These are phyloP conservation scores for Anseranas semipalmata DNA, from an alignment of 2,113 vertebrate genomes.

Conservation along the genomic window DNA sequence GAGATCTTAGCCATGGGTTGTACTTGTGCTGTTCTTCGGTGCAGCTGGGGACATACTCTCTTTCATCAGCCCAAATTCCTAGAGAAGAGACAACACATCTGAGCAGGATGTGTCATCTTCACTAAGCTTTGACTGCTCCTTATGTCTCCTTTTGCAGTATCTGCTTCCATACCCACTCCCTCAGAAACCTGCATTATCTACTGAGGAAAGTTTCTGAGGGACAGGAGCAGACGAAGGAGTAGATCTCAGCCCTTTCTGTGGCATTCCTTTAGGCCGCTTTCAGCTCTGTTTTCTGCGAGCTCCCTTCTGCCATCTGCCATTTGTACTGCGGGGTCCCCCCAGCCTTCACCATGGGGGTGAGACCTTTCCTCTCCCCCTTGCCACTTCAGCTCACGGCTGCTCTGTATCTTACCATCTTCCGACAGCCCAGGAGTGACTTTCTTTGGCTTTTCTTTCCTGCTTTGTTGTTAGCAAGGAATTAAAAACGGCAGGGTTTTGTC, in stretches of 20 bases:
- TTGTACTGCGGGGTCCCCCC: background rate
- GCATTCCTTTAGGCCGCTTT: background rate
- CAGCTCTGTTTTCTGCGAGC: background rate
- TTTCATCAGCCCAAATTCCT: background rate
- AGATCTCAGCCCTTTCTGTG: background rate
- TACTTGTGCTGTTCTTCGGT: background rate
- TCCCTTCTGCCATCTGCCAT: background rate
- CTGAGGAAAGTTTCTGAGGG: background rate
- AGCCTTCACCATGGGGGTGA: accelerated
- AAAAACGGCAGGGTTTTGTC: background rate
- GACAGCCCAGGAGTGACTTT: background rate
- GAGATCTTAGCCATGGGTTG: accelerated
- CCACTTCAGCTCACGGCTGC: background rate
- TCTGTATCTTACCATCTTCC: background rate
- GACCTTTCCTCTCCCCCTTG: background rate
- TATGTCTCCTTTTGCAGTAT: background rate
- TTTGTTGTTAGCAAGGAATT: background rate
- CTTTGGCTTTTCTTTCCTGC: background rate
- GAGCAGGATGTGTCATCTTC: background rate
- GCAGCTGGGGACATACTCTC: background rate
- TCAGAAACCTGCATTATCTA: background rate
- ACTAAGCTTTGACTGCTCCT: background rate
- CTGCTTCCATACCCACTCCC: background rate
- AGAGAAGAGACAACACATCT: background rate
- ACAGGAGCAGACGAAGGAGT: background rate